phyloP scores from a whole-genome alignment of 2,113 vertebrate genomes.

The Phoenicopterus ruber region DNA sequence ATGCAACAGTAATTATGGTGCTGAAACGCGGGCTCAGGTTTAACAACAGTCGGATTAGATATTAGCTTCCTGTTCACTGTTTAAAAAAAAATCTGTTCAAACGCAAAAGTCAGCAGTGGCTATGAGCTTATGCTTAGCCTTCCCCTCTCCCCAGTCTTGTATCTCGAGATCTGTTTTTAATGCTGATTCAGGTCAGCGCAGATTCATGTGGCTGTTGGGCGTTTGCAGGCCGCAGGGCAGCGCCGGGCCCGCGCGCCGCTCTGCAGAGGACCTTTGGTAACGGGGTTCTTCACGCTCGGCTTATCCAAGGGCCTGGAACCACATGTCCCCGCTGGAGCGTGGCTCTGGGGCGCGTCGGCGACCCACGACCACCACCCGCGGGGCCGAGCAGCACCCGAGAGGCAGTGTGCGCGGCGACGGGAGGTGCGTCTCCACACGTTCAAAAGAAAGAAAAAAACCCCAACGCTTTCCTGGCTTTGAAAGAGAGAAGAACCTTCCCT shows the following conservation, averaged over 20 bases:
- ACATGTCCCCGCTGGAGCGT: not conserved
- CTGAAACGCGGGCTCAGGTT: not conserved
- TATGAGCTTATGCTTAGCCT: not conserved
- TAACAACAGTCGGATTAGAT: not conserved
- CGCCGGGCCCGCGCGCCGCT: rapidly evolving
- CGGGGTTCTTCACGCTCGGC: not conserved
- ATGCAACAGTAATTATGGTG: not conserved
- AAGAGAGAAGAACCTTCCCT: not conserved
- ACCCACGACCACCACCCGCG: rapidly evolving
- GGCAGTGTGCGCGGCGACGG: no score
- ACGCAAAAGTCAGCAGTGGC: not conserved
- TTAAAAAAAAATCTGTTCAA: not conserved
- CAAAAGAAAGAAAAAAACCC: not conserved
- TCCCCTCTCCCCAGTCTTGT: not conserved
- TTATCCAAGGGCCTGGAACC: not conserved
- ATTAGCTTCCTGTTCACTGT: not conserved
- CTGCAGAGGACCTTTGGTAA: not conserved
- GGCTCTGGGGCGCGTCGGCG: rapidly evolving
- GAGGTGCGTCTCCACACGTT: not conserved
- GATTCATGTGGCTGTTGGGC: not conserved
- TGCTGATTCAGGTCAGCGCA: not conserved
- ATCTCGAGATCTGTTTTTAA: not conserved
- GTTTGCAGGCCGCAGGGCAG: not conserved
- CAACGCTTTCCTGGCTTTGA: not conserved
- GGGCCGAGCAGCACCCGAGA: not conserved